Percentiles rank a stretch among this genome's conserved stretches.
Evolutionary conservation across 2,113 vertebrate genomes (phyloP).

Genomic region (Oreochromis aureus): DNA sequence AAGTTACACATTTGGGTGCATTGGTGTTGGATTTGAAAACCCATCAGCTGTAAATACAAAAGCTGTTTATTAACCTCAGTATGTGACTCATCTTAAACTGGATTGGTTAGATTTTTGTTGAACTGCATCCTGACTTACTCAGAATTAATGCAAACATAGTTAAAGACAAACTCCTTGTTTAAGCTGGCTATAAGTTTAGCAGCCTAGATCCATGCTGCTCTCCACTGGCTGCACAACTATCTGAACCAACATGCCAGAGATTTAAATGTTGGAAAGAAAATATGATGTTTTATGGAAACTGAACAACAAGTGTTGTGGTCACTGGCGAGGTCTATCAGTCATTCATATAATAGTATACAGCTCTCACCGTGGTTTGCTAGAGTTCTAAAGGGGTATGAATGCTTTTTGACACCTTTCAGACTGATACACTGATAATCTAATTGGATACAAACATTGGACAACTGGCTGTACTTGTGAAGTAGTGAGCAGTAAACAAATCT

Average conservation of each 20-base stretch:
- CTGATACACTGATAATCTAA: neutral
- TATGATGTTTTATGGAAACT: no score
- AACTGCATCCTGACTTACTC: neutral
- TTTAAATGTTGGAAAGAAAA: neutral
- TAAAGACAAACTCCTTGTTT: neutral
- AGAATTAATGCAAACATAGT: neutral
- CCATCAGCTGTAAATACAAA: neutral
- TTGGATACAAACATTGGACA: neutral
- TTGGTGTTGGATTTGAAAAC: neutral
- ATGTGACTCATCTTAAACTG: neutral
- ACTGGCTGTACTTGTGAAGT: neutral
- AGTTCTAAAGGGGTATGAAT: neutral
- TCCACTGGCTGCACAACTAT: neutral
- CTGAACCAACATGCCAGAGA: neutral
- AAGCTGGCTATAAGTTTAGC: neutral
- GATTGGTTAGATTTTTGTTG: neutral
- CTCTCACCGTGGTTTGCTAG: neutral
- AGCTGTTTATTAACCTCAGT: neutral
- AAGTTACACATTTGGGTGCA: neutral
- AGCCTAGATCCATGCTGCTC: neutral
- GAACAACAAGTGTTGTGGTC: neutral
- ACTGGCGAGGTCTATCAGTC: neutral
- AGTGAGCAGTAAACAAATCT: neutral
- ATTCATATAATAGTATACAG: neutral
- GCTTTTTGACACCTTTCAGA: neutral